These are phyloP conservation scores for Drosophila recens DNA, from an alignment of 2,888 invertebrate genomes.

Conservation along the genomic window DNA sequence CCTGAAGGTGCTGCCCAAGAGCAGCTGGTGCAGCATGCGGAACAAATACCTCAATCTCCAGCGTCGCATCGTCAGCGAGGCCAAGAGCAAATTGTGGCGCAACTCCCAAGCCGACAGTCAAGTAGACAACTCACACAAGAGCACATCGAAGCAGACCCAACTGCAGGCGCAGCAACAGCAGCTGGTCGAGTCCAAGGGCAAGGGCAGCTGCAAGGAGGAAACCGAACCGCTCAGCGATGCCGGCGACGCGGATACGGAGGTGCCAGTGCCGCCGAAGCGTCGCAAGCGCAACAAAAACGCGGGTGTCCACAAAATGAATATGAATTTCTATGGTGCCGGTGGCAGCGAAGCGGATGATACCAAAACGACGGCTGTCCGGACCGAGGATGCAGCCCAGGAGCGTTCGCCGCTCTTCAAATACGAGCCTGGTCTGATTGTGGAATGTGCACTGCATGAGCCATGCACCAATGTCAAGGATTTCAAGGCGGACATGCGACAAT, in stretches of 20 bases:
- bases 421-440: constrained; percentile 89
- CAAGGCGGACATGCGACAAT: constrained; percentile 89
- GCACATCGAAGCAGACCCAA: constrained; percentile 25
- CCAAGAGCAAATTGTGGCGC: constrained; percentile 88
- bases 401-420: constrained; percentile 85
- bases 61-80: constrained; percentile 91
- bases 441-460: constrained; percentile 89
- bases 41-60: constrained; percentile 95
- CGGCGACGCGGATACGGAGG: constrained; percentile 28
- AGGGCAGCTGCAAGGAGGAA: constrained; percentile 38
- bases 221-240: constrained; percentile 37
- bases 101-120: constrained; percentile 42
- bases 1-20: constrained; percentile 86
- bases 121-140: constrained; percentile 29
- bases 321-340: constrained; percentile 84
- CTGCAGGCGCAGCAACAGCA: constrained; percentile 43
- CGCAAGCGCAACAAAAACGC: constrained; percentile 63
- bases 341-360: constrained; percentile 68
- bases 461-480: constrained; percentile 89
- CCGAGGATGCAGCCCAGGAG: constrained; percentile 78
- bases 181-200: constrained; percentile 34
- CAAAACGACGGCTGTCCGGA: constrained; percentile 17
- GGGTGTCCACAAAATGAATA: constrained; percentile 82
- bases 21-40: constrained; percentile 93
- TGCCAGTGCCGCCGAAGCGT: constrained; percentile 63